These are phyloP conservation scores for Lithophane socia DNA, from an alignment of 2,888 invertebrate species.

Conservation along the genomic window DNA sequence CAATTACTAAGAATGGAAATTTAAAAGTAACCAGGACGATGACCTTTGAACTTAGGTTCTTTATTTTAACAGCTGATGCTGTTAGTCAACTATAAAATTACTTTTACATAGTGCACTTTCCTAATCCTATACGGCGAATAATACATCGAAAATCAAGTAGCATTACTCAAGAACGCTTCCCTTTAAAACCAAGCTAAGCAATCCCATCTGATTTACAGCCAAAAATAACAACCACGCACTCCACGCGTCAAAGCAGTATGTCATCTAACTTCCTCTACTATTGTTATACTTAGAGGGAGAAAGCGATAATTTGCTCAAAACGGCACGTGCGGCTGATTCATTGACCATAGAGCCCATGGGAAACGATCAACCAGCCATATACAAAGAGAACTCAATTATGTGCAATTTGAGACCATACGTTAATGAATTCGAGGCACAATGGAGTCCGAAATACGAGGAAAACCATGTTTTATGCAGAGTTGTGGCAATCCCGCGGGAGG, in stretches of 20 bases:
- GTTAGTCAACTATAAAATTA: too few species aligned
- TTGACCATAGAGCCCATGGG: constrained; percentile 49
- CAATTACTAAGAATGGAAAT: too few species aligned
- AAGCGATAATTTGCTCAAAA: constrained; percentile 71
- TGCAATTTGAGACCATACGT: constrained; percentile 43
- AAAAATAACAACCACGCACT: background rate
- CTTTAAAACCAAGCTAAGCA: constrained; percentile 4
- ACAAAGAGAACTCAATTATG: constrained; percentile 46
- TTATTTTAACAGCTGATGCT: too few species aligned
- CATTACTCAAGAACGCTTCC: constrained; percentile 1
- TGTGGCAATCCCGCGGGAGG: background rate
- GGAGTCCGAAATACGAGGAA: constrained; percentile 16
- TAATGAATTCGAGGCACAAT: constrained; percentile 27
- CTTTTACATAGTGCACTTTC: too few species aligned
- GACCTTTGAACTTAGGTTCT: too few species aligned
- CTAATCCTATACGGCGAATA: too few species aligned
- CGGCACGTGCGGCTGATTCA: constrained; percentile 67
- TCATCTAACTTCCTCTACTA: constrained; percentile 62
- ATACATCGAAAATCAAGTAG: background rate
- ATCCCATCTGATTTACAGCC: constrained; percentile 18
- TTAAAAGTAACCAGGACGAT: too few species aligned
- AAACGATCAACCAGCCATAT: constrained; percentile 39
- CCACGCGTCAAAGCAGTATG: constrained; percentile 35
- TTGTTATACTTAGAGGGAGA: constrained; percentile 54
- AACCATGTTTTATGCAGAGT: constrained; percentile 12